Percentiles rank a stretch among this genome's conserved stretches.
phyloP scores from a whole-genome alignment of 2,888 invertebrate genomes.

The Podabrus alpinus region DNA sequence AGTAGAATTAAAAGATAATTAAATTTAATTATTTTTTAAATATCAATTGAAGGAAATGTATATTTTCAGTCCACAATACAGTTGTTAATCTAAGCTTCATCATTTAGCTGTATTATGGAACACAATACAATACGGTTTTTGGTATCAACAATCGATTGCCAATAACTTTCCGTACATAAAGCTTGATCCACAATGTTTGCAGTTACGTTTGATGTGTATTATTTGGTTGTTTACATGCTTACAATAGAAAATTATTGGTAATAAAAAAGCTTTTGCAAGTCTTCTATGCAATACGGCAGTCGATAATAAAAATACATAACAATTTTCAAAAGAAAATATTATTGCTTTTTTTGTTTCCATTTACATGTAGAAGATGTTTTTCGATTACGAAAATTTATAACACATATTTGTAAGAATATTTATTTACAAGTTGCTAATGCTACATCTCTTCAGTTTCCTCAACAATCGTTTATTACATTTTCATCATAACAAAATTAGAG shows the following conservation, averaged over 20 bases:
- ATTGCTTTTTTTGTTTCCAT: not conserved
- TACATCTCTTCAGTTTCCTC: not conserved
- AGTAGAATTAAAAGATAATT: not conserved
- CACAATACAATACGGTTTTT: not conserved
- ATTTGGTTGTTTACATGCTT: constrained; percentile 26
- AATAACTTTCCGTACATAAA: constrained; percentile 24
- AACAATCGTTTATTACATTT: not conserved
- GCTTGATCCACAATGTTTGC: constrained; percentile 10
- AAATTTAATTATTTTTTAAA: not conserved
- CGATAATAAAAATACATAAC: constrained; percentile 3
- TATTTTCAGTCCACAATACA: not conserved
- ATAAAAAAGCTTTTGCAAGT: constrained; percentile 18
- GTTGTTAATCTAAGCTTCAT: not conserved
- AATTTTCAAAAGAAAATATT: not conserved
- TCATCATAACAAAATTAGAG: not conserved
- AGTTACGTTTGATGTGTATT: constrained; percentile 16
- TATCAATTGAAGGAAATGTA: not conserved
- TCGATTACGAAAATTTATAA: not conserved
- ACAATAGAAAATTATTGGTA: constrained; percentile 23
- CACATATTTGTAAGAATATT: not conserved
- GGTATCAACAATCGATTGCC: constrained; percentile 16
- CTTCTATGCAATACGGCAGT: constrained; percentile 8
- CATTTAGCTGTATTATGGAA: not conserved
- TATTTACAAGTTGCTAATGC: not conserved
- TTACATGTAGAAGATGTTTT: not conserved